Evolutionary conservation across 2,113 vertebrate species (phyloP), one percentile per base, ranked within the genome.

Genomic region (Trichechus manatus): DNA sequence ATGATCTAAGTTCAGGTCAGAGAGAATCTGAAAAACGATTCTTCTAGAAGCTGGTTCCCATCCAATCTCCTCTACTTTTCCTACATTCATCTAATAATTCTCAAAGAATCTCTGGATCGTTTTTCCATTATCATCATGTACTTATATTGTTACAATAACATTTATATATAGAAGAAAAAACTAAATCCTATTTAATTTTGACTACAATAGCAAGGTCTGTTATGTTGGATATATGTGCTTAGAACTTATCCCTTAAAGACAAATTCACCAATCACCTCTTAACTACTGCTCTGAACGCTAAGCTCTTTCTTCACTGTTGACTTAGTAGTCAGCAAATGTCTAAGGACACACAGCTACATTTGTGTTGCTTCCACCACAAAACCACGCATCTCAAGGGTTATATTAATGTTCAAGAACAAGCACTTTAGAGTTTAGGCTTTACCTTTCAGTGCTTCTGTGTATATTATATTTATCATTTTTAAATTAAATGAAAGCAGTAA

Each of bases 391-490:
- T 33, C 25, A 11, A 66, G 50, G 39, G 68, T 36, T 81, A 66
- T 6, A 36, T 47, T 70, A 22, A n/a, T 44, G 22, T 72, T 80
- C 59, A 79, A 81, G 56, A 93, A 87, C 25, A 89, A 92, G 27
- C 42, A 25, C 77, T 31, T 53, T 53, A 75, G 25, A 42, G 15
- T 77, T 56, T 50, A 88, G 31, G 15, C n/a, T 47, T 27, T 64
- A 63, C 68, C 33, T 47, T 90, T 87, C n/a, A 87, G 61, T 36
- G 36, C 25, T 79, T 96, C 36, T 89, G 19, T 85, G 96, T 95
- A 82, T 84, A 87, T 42, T 95, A 82, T 84, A 87, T 42, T 91
- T 31, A 33, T 66, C 70, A 50, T 89, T 95, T 97, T 93, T 78
- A 95, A 93, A 90, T 72, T 44, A 74, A 36, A 91, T 36, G 36